Base-by-base conservation (phyloP, 2,797 vertebrate genomes). In the Hapalemur alaotrensis region DNA sequence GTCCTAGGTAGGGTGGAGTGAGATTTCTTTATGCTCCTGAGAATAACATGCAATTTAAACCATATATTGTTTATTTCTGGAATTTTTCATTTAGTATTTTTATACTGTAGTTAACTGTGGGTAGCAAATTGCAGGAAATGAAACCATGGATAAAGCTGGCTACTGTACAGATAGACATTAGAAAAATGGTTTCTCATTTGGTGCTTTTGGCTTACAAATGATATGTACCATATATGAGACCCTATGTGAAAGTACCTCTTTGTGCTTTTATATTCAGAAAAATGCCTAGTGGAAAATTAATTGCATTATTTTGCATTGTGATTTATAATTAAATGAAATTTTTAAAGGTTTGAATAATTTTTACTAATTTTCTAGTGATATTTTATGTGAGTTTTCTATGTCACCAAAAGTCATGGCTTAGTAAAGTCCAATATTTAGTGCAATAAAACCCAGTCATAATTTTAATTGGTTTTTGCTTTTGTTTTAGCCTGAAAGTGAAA, bases 401-500 rank as follows among this genome's bases (percentile, higher is more conserved):
- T 35, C 80, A 83, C 8, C 22, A 92, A 41, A 14, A 92, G 23
- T 61, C 72, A 35, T 87, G 35, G 2, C 46, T 50, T 92, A 91
- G 11, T 93, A 73, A 95, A 89, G 43, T 91, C 35, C 43, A 14
- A 23, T 90, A 57, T 43, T 72, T 75, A 88, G 9, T 30, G 81
- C 57, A 65, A 38, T 5, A 11, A 80, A 83, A 70, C 73, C 73
- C n/a, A 81, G 38, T 59, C 25, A 12, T 41, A 75, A 93, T 92
- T 89, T 0, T 89, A 94, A 96, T 88, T 63, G 63, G 8, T 91
- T 97, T 96, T 98, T 95, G 95, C 96, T 98, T 98, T 97, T 91
- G 6, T 99, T 99, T 98, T 99, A 99, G 99, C 99, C 98, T 0
- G 99, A 99, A 98, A 99, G 99, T 98, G 99, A 99, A 98, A 98